A percentile compares a stretch with the other conserved stretches of the same genome.
phyloP scores from a whole-genome alignment of 2,888 invertebrate genomes.

The Gortyna flavago region DNA sequence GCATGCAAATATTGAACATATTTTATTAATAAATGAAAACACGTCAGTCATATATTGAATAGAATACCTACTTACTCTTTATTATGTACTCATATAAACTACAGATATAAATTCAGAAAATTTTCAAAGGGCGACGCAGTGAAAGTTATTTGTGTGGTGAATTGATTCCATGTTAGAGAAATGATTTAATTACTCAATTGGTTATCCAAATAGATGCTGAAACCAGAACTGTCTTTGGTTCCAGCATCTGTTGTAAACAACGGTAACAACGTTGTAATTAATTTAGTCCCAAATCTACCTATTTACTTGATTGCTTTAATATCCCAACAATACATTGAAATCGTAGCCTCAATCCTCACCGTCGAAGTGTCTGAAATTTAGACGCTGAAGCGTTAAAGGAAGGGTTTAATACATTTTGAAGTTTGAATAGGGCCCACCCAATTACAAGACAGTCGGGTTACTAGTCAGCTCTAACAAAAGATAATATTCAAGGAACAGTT shows the following conservation, averaged over 20 bases:
- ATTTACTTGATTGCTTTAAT: constrained; percentile 14
- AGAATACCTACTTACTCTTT: too few species aligned
- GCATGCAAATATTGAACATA: too few species aligned
- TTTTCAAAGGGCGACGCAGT: not conserved
- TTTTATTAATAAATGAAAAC: not conserved
- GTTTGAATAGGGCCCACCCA: constrained; percentile 60
- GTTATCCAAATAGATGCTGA: constrained; percentile 4
- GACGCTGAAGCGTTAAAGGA: constrained; percentile 41
- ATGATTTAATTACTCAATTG: constrained; percentile 7
- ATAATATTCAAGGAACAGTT: constrained; percentile 24
- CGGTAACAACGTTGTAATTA: not conserved
- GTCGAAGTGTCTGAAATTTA: constrained; percentile 33
- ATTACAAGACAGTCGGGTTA: constrained; percentile 50
- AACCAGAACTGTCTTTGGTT: not conserved
- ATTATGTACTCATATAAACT: too few species aligned
- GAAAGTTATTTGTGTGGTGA: not conserved
- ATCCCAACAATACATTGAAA: constrained; percentile 10
- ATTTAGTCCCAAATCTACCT: not conserved
- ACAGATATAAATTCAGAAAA: not conserved
- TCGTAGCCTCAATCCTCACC: not conserved
- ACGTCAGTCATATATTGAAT: too few species aligned
- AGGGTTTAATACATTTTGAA: constrained; percentile 54
- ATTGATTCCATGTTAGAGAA: not conserved
- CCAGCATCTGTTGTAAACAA: not conserved
- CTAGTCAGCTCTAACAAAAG: constrained; percentile 40